phyloP scores from a whole-genome alignment of 2,113 vertebrate genomes.

The Diphyllodes magnificus region DNA sequence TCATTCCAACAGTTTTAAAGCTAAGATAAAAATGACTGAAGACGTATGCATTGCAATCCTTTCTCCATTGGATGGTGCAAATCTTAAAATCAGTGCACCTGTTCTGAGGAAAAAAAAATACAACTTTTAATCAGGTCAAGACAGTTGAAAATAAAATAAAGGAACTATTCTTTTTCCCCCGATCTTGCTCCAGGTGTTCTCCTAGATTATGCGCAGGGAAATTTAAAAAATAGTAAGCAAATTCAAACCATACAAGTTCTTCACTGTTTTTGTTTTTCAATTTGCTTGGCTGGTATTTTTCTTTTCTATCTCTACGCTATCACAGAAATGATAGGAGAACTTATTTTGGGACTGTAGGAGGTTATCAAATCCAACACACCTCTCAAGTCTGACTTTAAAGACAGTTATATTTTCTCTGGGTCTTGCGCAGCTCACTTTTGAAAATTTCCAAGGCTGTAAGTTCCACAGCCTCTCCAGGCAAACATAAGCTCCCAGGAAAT shows the following conservation, averaged over 20 bases:
- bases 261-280: background rate
- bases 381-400: background rate
- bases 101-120: background rate
- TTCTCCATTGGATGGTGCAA: background rate
- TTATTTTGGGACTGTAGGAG: background rate
- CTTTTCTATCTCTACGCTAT: background rate
- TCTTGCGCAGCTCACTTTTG: background rate
- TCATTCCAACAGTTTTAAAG: background rate
- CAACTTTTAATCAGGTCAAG: background rate
- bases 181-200: background rate
- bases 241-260: background rate
- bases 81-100: background rate
- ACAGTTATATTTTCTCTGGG: background rate
- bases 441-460: background rate
- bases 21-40: background rate
- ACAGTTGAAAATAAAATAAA: background rate
- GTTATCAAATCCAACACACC: background rate
- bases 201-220: background rate
- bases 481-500: background rate
- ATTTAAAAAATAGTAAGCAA: background rate
- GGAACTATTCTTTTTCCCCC: accelerated
- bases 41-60: background rate
- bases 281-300: background rate
- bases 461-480: background rate
- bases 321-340: background rate